Conservation (phyloP, 2,888 invertebrate genomes). For the Ochropacha duplaris region DNA sequence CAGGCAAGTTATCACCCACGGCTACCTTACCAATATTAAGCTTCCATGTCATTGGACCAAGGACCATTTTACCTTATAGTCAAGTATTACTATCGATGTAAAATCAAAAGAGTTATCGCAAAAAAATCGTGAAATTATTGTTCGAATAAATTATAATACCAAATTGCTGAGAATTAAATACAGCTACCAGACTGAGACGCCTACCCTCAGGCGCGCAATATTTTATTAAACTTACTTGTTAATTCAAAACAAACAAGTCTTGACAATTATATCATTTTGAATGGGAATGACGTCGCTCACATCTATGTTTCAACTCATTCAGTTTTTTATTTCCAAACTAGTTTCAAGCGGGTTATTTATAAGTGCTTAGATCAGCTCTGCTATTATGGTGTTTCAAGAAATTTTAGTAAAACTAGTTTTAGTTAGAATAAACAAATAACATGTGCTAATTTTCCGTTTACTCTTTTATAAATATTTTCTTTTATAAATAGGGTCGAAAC, state of each 20-base stretch:
- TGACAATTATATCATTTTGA: not conserved
- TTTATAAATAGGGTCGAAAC: no score
- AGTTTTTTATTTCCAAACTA: not conserved
- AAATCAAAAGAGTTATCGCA: not conserved
- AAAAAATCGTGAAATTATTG: not conserved
- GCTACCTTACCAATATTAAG: not conserved
- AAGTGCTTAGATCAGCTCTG: not conserved
- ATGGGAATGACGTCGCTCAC: not conserved
- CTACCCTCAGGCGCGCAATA: not conserved
- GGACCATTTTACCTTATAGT: not conserved
- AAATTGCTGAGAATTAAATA: not conserved
- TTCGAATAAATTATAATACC: not conserved
- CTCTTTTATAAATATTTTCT: not conserved
- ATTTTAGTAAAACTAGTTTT: not conserved
- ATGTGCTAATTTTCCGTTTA: not conserved
- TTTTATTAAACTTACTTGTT: not conserved
- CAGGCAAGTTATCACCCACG: not conserved
- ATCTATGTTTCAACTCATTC: not conserved
- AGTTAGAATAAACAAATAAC: not conserved
- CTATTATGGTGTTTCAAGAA: no score
- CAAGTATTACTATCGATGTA: not conserved
- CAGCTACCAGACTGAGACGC: not conserved
- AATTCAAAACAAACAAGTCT: slow-evolving; percentile 1
- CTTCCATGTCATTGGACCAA: not conserved
- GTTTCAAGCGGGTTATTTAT: not conserved